Base-by-base conservation (phyloP, 2,113 vertebrate species). In the Echinops telfairi region DNA sequence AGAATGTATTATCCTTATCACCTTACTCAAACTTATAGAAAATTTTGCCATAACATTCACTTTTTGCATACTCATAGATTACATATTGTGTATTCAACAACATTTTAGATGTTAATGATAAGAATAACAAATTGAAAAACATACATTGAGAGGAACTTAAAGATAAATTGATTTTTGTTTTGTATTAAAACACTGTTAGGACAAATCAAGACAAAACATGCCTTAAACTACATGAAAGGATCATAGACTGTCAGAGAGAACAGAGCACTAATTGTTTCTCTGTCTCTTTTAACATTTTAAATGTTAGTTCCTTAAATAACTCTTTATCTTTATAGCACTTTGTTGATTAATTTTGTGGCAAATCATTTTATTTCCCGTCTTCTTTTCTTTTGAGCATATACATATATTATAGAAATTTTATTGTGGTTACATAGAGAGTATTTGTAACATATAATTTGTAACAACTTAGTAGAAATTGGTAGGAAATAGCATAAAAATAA, bases 1-100 rank as follows among this genome's bases (percentile, higher is more conserved):
- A 36, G 0, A 16, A 0, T 15, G 33, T 2, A 38, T 43, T 22
- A 17, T 22, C 1, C 22, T 29, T 17, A 0, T 12, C 3, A 79
- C 47, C 14, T 58, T 77, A 1, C 40, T 89, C 70, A 58, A 1
- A 43, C 19, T 33, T 36, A 31, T 11, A 62, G 4, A 3, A 57
- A 27, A 0, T 47, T 23, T 9, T 16, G 40, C 2, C 22, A 22
- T 23, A 71, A 29, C 0, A 22, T 62, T 62, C 60, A 19, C 16
- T 29, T 66, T 90, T 36, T 47, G 43, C 38, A 16, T 47, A 3
- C 27, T 4, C n/a, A 38, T 20, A n/a, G 11, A 25, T 75, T 68
- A 4, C 29, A 36, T 85, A 15, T 83, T 88, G 88, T 88, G 57
- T n/a, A 31, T 2, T 68, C 27, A 75, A 20, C 4, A 60, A 31